Conservation (phyloP, 2,888 invertebrate species). For the Globia sparganii region DNA sequence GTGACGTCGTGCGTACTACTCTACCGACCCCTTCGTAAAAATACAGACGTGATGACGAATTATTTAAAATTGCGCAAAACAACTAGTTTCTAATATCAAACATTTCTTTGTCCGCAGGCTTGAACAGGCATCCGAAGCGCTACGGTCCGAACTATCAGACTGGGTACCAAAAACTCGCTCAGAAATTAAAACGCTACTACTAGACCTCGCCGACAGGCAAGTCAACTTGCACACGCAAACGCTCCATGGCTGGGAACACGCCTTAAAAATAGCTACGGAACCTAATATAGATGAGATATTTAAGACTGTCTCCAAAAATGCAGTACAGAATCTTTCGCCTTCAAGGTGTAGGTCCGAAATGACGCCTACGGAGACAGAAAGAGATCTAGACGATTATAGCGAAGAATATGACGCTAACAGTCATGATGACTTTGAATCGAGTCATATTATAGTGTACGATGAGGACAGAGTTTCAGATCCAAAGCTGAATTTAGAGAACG, state of each 20-base stretch:
- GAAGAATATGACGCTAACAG: constrained; percentile 66
- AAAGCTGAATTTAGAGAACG: constrained; percentile 16
- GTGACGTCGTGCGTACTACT: neutral
- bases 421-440: constrained; percentile 52
- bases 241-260: constrained; percentile 81
- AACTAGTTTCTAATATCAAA: constrained; percentile 1
- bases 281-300: constrained; percentile 78
- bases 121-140: constrained; percentile 85
- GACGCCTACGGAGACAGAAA: constrained; percentile 76
- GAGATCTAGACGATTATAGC: constrained; percentile 78
- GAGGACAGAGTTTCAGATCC: constrained; percentile 23
- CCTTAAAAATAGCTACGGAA: constrained; percentile 78
- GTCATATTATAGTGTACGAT: constrained; percentile 33
- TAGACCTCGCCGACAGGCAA: constrained; percentile 82
- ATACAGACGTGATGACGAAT: no score
- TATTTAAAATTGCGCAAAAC: neutral
- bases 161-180: constrained; percentile 84
- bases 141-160: constrained; percentile 83
- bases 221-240: constrained; percentile 78
- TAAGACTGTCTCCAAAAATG: constrained; percentile 85
- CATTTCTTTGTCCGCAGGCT: constrained; percentile 70
- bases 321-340: constrained; percentile 83
- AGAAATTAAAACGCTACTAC: constrained; percentile 79
- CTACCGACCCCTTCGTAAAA: neutral
- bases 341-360: constrained; percentile 73